Base-by-base conservation (phyloP, 2,888 invertebrate species). In the Drepanosiphum platanoidis region DNA sequence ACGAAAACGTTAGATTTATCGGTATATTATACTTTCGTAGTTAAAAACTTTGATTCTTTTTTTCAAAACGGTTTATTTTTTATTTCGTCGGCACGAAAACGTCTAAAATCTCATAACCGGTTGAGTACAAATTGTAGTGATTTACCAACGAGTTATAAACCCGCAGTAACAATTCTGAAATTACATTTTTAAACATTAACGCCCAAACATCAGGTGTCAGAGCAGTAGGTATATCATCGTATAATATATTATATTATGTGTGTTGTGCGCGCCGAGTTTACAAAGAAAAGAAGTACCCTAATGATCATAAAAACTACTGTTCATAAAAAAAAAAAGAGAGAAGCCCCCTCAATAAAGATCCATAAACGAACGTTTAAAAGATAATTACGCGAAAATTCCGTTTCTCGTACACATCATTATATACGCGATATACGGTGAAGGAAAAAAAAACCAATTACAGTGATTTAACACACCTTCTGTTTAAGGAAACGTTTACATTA, bases 391-490 rank as follows among this genome's bases (percentile, higher is more conserved):
- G 30, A 71, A 81, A 61, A 71, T 61, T 39, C 18, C 39, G 81
- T 81, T 30, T 36, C 18, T 71, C 15, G 13, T 39, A 32, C 39
- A 39, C 39, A 39, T 71, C 30, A 15, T 58, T 78, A 66, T 64
- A 39, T 22, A n/a, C n/a, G n/a, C n/a, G n/a, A n/a, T n/a, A n/a
- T n/a, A n/a, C n/a, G n/a, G 36, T 8, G 36, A 13, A 70, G 30
- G 27, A 36, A 36, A 66, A 71, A 71, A 82, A 82, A 82, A 82
- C 42, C 82, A 64, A 74, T 83, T 74, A 74, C 82, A 34, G 22
- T 36, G 64, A 83, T 83, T 83, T 83, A 64, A 74, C 82, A 74
- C 74, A 64, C 82, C 82, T 83, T 74, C 74, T 58, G 82, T 83
- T 83, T 74, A 74, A 64, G 82, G 34, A 83, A 81, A 30, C 39